A percentile compares a stretch with the other conserved stretches of the same genome.
Conservation (phyloP, 2,797 vertebrate genomes). For the Hypotaenidia philippensis region DNA sequence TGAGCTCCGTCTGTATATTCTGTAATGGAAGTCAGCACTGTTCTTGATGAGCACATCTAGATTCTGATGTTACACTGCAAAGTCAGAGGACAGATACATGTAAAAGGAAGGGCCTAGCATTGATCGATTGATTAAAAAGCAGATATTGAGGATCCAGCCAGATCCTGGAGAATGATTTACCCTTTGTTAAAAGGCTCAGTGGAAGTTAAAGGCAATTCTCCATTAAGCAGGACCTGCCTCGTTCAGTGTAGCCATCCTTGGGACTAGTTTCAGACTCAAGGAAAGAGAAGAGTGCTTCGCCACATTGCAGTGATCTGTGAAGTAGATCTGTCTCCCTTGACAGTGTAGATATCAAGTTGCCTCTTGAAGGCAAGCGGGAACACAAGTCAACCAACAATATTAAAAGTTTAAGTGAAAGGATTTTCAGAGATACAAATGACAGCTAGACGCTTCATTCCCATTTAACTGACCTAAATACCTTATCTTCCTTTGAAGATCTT, state of each 20-base stretch:
- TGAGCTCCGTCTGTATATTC: background rate
- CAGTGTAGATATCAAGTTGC: slow-evolving; percentile 15
- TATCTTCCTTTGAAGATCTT: background rate
- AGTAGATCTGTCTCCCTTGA: slow-evolving; percentile 16
- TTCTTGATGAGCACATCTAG: background rate
- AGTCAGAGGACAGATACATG: background rate
- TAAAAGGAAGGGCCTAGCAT: background rate
- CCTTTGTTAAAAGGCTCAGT: background rate
- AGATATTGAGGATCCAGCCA: background rate
- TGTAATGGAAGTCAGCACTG: background rate
- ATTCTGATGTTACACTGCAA: background rate
- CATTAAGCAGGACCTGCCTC: background rate
- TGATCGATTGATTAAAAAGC: background rate
- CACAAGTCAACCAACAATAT: slow-evolving; percentile 24
- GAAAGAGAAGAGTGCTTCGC: background rate
- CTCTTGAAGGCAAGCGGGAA: slow-evolving; percentile 37
- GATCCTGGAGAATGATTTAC: background rate
- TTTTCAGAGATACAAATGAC: slow-evolving; percentile 2
- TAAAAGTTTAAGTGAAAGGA: slow-evolving; percentile 28
- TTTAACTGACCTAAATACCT: background rate
- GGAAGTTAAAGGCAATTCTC: background rate
- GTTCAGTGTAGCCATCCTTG: background rate
- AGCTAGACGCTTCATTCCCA: background rate
- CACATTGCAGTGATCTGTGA: background rate
- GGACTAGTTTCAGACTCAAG: background rate